These are phyloP conservation scores for Eudemis profundana DNA, from an alignment of 2,888 invertebrate species.

Conservation along the genomic window DNA sequence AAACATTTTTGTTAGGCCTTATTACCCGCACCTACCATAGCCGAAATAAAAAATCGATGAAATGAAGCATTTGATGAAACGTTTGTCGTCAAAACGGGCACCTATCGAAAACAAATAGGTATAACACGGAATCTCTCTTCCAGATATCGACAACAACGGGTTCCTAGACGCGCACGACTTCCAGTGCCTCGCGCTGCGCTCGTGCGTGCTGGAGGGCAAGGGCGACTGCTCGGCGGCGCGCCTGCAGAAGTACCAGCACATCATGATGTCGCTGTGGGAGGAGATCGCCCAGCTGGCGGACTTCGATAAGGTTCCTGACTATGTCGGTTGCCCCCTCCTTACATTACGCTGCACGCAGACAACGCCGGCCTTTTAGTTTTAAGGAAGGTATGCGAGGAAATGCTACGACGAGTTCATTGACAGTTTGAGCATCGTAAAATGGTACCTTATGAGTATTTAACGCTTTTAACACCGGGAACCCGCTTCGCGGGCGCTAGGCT, in stretches of 20 bases:
- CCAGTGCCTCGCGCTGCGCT: constrained; percentile 92
- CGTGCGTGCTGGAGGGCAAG: constrained; percentile 93
- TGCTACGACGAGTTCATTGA: not conserved
- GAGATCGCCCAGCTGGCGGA: constrained; percentile 94
- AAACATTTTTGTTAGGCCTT: too few relatives aligned
- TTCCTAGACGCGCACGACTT: constrained; percentile 93
- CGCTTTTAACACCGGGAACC: too few relatives aligned
- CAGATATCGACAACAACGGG: constrained; percentile 95
- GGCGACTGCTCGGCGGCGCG: constrained; percentile 90
- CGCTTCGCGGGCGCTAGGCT: too few relatives aligned
- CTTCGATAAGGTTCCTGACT: constrained; percentile 91
- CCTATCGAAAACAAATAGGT: too few relatives aligned
- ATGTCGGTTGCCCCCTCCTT: constrained; percentile 79
- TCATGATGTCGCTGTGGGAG: constrained; percentile 94
- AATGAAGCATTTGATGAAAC: too few relatives aligned
- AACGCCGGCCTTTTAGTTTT: constrained; percentile 45
- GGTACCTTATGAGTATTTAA: too few relatives aligned
- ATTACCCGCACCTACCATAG: too few relatives aligned
- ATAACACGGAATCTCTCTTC: constrained; percentile 46
- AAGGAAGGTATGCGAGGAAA: constrained; percentile 8
- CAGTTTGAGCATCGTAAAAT: too few relatives aligned
- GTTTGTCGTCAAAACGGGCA: too few relatives aligned
- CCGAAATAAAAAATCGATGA: too few relatives aligned
- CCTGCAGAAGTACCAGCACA: constrained; percentile 91
- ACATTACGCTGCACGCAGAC: constrained; percentile 52